phyloP scores from a whole-genome alignment of 1,140 invertebrate species.

The Panagrolaimus sp. region DNA sequence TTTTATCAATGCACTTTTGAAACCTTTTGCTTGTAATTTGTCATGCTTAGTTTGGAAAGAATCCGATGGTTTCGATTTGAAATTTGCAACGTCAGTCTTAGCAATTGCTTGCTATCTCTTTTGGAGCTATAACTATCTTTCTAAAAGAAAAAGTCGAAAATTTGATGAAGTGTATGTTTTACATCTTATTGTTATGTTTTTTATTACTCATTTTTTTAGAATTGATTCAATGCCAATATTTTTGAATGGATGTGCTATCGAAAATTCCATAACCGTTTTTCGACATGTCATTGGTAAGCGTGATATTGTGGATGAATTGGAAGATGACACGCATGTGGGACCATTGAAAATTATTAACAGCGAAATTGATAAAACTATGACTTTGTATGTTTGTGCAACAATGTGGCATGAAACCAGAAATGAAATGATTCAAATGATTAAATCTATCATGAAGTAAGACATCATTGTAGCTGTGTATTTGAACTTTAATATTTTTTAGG shows the following conservation, averaged over 20 bases:
- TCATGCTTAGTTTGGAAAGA: slow-evolving; percentile 13
- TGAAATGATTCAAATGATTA: slow-evolving; percentile 61
- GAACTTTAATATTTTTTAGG: slow-evolving; percentile 63
- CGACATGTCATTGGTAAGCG: slow-evolving; percentile 40
- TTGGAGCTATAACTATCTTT: slow-evolving; percentile 35
- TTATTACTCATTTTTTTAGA: slow-evolving; percentile 24
- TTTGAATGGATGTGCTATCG: slow-evolving; percentile 38
- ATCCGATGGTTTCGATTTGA: slow-evolving; percentile 20
- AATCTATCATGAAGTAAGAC: slow-evolving; percentile 59
- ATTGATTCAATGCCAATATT: slow-evolving; percentile 53
- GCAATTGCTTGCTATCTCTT: slow-evolving; percentile 41
- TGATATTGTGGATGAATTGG: slow-evolving; percentile 26
- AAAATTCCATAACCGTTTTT: slow-evolving; percentile 52
- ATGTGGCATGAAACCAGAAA: slow-evolving; percentile 62
- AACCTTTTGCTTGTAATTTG: slow-evolving; percentile 26
- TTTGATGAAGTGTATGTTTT: slow-evolving; percentile 45
- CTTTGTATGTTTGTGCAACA: slow-evolving; percentile 61
- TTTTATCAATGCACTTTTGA: slow-evolving; percentile 28
- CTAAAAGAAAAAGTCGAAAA: slow-evolving; percentile 21
- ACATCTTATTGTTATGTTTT: slow-evolving; percentile 6
- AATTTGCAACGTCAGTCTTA: slow-evolving; percentile 23
- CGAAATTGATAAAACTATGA: slow-evolving; percentile 47
- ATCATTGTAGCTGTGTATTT: slow-evolving; percentile 46
- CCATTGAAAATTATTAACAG: slow-evolving; percentile 31
- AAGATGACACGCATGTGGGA: slow-evolving; percentile 34